Conservation (phyloP, 2,797 vertebrate species). For the Spondyliosoma cantharus region DNA sequence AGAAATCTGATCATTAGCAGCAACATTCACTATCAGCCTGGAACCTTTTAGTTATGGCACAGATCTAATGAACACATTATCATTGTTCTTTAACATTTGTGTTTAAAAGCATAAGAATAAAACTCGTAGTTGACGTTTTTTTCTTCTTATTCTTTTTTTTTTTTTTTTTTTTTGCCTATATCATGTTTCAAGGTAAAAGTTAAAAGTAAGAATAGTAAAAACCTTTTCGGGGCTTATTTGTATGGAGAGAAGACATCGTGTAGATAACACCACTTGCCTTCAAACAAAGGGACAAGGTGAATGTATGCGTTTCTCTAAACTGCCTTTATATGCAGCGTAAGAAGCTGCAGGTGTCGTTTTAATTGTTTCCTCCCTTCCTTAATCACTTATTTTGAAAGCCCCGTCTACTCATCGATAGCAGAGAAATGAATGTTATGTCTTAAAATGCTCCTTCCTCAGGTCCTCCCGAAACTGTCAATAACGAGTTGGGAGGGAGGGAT, state of each 20-base stretch:
- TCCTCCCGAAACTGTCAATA: conserved; percentile 86
- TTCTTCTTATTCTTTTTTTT: neutral
- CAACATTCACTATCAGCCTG: neutral
- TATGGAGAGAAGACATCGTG: neutral
- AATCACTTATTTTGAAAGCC: conserved; percentile 81
- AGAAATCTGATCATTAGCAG: neutral
- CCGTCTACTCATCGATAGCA: conserved; percentile 74
- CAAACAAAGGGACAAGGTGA: conserved; percentile 37
- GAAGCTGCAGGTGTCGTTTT: conserved; percentile 61
- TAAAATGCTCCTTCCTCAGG: conserved; percentile 85
- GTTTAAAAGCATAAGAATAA: neutral
- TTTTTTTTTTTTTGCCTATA: neutral
- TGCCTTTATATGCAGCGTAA: conserved; percentile 53
- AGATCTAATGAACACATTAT: neutral
- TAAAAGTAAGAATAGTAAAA: neutral
- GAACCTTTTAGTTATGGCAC: neutral
- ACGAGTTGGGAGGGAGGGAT: conserved; percentile 76
- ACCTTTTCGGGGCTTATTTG: neutral
- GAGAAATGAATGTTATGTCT: conserved; percentile 82
- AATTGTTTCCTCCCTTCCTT: conserved; percentile 72
- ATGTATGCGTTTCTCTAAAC: conserved; percentile 50
- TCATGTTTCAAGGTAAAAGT: neutral
- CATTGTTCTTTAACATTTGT: neutral
- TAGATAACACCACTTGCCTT: conserved; percentile 2
- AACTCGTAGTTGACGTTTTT: neutral